Conservation (phyloP, 2,797 vertebrate genomes). For the Lophotriccus pileatus region DNA sequence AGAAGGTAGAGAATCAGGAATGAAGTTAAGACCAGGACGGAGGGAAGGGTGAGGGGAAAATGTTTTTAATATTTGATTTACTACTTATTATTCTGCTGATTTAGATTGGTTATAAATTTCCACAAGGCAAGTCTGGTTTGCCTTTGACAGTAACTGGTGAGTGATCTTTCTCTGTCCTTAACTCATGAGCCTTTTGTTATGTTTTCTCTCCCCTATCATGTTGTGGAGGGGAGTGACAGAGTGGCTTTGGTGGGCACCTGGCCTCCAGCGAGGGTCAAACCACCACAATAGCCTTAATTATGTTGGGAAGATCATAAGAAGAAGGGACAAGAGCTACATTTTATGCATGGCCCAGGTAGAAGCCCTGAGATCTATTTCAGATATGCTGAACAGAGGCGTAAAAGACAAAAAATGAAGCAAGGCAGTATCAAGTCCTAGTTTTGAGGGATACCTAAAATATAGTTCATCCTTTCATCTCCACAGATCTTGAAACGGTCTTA, state of each 20-base stretch:
- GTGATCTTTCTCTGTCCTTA: background rate
- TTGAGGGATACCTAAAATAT: background rate
- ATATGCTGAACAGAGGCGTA: background rate
- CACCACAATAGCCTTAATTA: background rate
- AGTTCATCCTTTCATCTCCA: background rate
- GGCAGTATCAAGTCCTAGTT: background rate
- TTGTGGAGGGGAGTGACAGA: background rate
- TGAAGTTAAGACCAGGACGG: background rate
- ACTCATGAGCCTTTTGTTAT: background rate
- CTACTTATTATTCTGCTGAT: background rate
- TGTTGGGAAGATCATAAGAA: background rate
- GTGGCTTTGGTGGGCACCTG: background rate
- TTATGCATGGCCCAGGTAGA: background rate
- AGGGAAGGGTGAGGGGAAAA: background rate
- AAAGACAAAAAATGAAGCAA: background rate
- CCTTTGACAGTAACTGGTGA: background rate
- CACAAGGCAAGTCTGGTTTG: background rate
- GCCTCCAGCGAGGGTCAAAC: background rate
- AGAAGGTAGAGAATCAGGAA: background rate
- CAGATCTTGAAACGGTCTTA: background rate
- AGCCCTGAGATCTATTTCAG: slow-evolving; percentile 1
- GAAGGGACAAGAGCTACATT: background rate
- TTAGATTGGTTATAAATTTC: background rate
- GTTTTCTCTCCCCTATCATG: background rate
- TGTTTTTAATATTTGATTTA: background rate